These are phyloP conservation scores for Smittia aterrima DNA, from an alignment of 2,888 invertebrate genomes.

Conservation along the genomic window DNA sequence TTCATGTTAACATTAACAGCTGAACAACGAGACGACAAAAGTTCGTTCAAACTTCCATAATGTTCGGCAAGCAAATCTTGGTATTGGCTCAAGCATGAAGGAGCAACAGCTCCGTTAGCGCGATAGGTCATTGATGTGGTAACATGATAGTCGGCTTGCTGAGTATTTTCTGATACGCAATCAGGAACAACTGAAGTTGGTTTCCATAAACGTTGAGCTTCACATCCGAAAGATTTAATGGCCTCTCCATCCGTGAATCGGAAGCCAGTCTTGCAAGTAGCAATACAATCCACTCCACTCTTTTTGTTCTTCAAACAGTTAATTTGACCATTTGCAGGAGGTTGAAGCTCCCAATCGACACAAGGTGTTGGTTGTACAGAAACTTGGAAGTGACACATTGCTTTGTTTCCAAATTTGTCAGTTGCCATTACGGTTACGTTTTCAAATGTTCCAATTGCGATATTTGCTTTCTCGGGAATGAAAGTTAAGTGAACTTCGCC, in stretches of 20 bases:
- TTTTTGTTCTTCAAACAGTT: constrained; percentile 79
- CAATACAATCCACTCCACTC: constrained; percentile 77
- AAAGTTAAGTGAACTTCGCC: constrained; percentile 83
- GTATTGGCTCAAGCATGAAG: constrained; percentile 79
- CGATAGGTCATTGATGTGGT: constrained; percentile 82
- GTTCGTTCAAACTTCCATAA: constrained; percentile 72
- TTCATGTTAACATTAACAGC: constrained; percentile 93
- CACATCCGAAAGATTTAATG: constrained; percentile 82
- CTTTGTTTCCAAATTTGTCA: constrained; percentile 84
- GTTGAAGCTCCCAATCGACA: constrained; percentile 89
- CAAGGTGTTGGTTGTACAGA: constrained; percentile 92
- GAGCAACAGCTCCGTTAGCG: constrained; percentile 85
- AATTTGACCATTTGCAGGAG: constrained; percentile 83
- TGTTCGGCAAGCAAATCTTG: constrained; percentile 79
- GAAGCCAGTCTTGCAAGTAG: constrained; percentile 84
- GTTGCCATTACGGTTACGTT: constrained; percentile 88
- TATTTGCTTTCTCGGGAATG: constrained; percentile 78
- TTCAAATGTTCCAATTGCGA: constrained; percentile 82
- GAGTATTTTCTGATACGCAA: constrained; percentile 92
- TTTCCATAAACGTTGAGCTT: constrained; percentile 76
- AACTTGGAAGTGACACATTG: constrained; percentile 89
- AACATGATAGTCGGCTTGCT: constrained; percentile 92
- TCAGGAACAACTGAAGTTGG: constrained; percentile 90
- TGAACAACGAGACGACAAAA: constrained; percentile 84
- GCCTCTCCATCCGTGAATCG: constrained; percentile 89